Conservation (phyloP, 1,140 invertebrate genomes). For the Ctenoplectra terminalis region DNA sequence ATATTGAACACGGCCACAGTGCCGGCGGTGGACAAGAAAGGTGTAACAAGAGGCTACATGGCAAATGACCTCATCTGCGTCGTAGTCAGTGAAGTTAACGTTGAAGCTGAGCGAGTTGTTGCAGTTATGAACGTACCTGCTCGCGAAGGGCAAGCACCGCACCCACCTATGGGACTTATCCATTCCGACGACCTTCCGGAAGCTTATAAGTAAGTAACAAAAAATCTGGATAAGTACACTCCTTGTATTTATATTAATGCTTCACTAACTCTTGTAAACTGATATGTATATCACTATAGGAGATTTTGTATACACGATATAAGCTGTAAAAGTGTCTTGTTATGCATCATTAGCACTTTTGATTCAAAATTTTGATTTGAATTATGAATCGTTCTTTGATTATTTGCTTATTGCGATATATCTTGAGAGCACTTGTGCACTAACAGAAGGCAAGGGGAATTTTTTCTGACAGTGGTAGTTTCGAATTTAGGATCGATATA, state of each 20-base stretch:
- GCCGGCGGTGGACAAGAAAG: slow-evolving; percentile 91
- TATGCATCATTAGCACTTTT: slow-evolving; percentile 53
- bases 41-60: slow-evolving; percentile 89
- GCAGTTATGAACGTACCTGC: slow-evolving; percentile 92
- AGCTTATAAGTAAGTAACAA: slow-evolving; percentile 91
- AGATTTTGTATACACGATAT: slow-evolving; percentile 53
- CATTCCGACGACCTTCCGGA: slow-evolving; percentile 92
- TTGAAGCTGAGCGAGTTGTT: slow-evolving; percentile 93
- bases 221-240: slow-evolving; percentile 61
- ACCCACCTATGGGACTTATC: slow-evolving; percentile 91
- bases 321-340: slow-evolving; percentile 57
- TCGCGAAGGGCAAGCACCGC: slow-evolving; percentile 87
- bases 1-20: slow-evolving; percentile 84
- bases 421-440: slow-evolving; percentile 60
- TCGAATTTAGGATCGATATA: slow-evolving; percentile 45
- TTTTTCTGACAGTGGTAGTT: slow-evolving; percentile 40
- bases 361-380: slow-evolving; percentile 29
- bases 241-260: slow-evolving; percentile 54
- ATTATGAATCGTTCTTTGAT: slow-evolving; percentile 29
- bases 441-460: slow-evolving; percentile 35
- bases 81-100: slow-evolving; percentile 93
- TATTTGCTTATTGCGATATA: slow-evolving; percentile 54
- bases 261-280: slow-evolving; percentile 65
- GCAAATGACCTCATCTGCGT: slow-evolving; percentile 93
- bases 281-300: slow-evolving; percentile 49